Evolutionary conservation across 2,888 invertebrate species (phyloP).

Genomic region (Tetropium fuscum): DNA sequence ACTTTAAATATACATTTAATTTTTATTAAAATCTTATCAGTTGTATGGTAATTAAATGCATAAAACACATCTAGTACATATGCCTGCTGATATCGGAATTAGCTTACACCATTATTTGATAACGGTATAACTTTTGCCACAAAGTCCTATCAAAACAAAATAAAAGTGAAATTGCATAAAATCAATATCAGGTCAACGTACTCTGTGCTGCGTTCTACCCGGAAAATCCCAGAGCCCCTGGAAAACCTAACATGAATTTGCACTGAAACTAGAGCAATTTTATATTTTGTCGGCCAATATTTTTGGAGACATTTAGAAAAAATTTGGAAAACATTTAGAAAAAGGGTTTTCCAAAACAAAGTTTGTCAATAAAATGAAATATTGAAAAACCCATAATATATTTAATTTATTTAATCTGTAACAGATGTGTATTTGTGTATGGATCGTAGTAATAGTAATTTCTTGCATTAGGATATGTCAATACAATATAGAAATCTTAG

Average conservation of each 20-base stretch:
- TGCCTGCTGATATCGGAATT: too few species aligned
- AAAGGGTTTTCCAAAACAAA: too few species aligned
- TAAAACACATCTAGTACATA: too few species aligned
- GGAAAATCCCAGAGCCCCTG: slow-evolving; percentile 52
- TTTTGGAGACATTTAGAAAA: too few species aligned
- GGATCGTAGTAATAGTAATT: too few species aligned
- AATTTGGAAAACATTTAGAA: too few species aligned
- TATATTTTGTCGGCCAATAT: slow-evolving; percentile 5
- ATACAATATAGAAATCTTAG: too few species aligned
- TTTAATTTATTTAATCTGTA: too few species aligned
- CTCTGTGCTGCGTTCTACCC: slow-evolving; percentile 53
- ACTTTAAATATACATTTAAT: slow-evolving; percentile 3
- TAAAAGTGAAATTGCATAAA: slow-evolving; percentile 66
- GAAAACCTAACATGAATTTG: slow-evolving; percentile 35
- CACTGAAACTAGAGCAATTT: slow-evolving; percentile 16
- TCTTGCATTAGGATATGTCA: too few species aligned
- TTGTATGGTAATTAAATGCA: neutral
- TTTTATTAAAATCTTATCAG: neutral
- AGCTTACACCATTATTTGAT: neutral
- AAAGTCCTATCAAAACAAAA: slow-evolving; percentile 63
- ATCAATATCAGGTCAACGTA: slow-evolving; percentile 64
- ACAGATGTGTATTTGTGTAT: too few species aligned
- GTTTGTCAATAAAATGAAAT: too few species aligned
- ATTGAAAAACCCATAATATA: too few species aligned
- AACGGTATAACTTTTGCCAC: slow-evolving; percentile 44